Conservation (phyloP, 2,797 vertebrate genomes). For the Enteromius radiatus region DNA sequence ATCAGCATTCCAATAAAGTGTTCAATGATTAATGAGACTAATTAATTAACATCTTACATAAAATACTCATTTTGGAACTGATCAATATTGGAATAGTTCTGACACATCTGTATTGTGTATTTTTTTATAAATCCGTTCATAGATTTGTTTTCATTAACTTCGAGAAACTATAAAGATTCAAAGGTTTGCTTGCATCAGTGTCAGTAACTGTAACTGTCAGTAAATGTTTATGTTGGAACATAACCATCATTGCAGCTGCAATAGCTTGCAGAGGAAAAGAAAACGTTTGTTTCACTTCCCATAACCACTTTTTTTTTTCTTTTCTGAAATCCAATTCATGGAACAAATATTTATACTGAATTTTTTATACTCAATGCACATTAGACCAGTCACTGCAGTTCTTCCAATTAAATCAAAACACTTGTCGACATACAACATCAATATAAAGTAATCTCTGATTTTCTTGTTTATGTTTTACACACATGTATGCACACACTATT, state of each 20-base stretch:
- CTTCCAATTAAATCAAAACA: no score
- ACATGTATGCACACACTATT: neutral
- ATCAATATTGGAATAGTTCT: neutral
- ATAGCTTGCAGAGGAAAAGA: neutral
- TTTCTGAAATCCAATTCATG: neutral
- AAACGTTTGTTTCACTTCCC: slow-evolving; percentile 40
- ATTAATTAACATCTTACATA: neutral
- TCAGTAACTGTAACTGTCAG: no score
- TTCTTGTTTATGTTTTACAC: neutral
- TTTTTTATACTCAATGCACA: slow-evolving; percentile 51
- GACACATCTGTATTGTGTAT: neutral
- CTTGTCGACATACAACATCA: neutral
- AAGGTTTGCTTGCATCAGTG: slow-evolving; percentile 1
- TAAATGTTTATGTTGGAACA: slow-evolving; percentile 2
- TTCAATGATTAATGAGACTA: neutral
- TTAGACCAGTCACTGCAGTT: neutral
- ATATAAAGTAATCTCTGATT: neutral
- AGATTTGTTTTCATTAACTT: neutral
- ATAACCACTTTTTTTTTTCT: neutral
- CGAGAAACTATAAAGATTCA: neutral
- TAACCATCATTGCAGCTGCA: neutral
- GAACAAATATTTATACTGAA: slow-evolving; percentile 63
- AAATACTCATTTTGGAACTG: neutral
- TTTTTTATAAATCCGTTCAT: neutral
- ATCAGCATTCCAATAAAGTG: neutral